Evolutionary conservation across 2,888 invertebrate species (phyloP).

Genomic region (Liopterus haemorrhoidalis): DNA sequence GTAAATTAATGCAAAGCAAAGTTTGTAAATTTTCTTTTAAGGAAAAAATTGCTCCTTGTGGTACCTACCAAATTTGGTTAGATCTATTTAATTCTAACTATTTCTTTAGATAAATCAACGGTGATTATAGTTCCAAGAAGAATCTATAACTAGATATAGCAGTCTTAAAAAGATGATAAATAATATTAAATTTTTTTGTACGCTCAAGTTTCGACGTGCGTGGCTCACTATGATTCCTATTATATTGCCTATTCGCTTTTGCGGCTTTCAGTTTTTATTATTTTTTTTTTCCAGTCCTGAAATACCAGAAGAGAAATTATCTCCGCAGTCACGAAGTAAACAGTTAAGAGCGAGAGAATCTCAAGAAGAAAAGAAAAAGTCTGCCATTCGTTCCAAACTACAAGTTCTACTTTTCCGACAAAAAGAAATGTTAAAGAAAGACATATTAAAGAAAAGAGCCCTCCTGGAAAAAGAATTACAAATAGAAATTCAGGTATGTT

Average conservation of each 20-base stretch:
- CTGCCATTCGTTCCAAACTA: conserved; percentile 55
- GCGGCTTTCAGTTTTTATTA: neutral
- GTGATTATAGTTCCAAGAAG: too few relatives aligned
- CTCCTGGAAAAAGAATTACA: conserved; percentile 83
- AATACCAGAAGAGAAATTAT: conserved; percentile 30
- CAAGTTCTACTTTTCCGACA: conserved; percentile 77
- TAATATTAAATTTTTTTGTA: too few relatives aligned
- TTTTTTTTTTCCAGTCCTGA: conserved; percentile 18
- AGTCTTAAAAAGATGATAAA: too few relatives aligned
- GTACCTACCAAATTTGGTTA: too few relatives aligned
- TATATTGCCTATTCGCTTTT: neutral
- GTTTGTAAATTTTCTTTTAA: too few relatives aligned
- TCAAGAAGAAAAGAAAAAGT: conserved; percentile 52
- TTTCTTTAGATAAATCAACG: too few relatives aligned
- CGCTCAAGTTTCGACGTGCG: too few relatives aligned
- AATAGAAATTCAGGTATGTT: conserved; percentile 73
- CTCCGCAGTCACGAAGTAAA: conserved; percentile 40
- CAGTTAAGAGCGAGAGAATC: conserved; percentile 27
- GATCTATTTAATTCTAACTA: too few relatives aligned
- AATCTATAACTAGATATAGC: too few relatives aligned
- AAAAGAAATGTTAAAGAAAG: conserved; percentile 87
- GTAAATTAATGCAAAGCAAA: too few relatives aligned
- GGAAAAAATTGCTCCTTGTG: too few relatives aligned
- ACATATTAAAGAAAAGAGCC: conserved; percentile 85
- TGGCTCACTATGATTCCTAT: conserved; percentile 4